Base-by-base conservation (phyloP, 2,113 vertebrate species). In the Pollimyrus isidori region DNA sequence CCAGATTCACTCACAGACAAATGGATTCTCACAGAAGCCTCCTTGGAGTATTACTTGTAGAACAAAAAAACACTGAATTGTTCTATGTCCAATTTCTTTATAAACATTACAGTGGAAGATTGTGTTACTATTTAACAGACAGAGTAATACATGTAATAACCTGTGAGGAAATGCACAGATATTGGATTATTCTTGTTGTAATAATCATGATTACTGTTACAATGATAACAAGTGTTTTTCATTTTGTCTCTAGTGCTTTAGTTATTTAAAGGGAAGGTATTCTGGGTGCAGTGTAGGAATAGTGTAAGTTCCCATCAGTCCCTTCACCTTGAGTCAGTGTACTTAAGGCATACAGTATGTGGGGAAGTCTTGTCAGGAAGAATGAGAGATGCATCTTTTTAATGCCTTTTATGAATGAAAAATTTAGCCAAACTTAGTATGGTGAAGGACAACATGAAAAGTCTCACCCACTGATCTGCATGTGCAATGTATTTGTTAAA, bases 121-220 rank as follows among this genome's bases (percentile, higher is more conserved):
- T 45, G 82, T 84, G 39, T 11, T 46, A n/a, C 39, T 48, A 48
- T 84, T 84, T 48, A 84, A 46, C 21, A 84, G 45, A 42, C 45
- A 84, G 82, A 48, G 21, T 84, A 84, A 46, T 48, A 23, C 45
- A 84, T 48, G n/a, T 42, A 82, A 82, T 45, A 82, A 82, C 42
- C 35, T 45, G 7, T 82, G 30, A 45, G 76, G 42, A 84, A 84
- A 48, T 84, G 21, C 39, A 48, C 45, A 84, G 82, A 80, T 84
- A 48, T 84, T 3, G 2, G 42, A 84, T 48, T 48, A 84, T 84
- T 82, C 30, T 82, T 84, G 82, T 84, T 84, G 82, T 84, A 46
- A 84, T 84, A 84, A 84, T 46, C 45, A 84, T 48, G 45, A 84
- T 84, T 84, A 84, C 82, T 46, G 82, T 84, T 84, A 84, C 23